Base-by-base conservation (phyloP, 2,888 invertebrate species). In the Heterodera filipjevi region DNA sequence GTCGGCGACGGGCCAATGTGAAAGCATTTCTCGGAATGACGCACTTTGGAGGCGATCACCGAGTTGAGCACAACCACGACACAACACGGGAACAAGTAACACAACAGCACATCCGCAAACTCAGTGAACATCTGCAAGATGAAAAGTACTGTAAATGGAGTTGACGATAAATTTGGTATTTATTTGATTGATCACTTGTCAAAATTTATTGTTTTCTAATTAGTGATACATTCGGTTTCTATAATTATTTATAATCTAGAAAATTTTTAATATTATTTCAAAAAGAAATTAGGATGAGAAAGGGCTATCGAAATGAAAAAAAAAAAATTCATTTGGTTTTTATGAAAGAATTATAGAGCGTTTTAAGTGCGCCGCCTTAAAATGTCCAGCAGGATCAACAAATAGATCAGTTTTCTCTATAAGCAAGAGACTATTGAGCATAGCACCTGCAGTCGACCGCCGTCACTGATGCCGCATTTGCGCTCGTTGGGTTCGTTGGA, bases 71-170 rank as follows among this genome's bases (percentile, higher is more conserved):
- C 79, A 59, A 88, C 87, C 68, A 88, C 87, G 10, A 85, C 82
- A 10, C 80, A 68, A 81, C 88, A 88, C 27, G 88, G 88, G n/a
- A 87, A 73, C 16, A 86, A 81, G 78, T 86, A 88, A 81, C 86
- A 87, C 19, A 88, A 83, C 39, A 88, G 53, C 14, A 87, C 85
- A 72, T 88, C 88, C 19, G 82, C 71, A 12, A 81, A 80, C 79
- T 88, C 87, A 22, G 84, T 84, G 22, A 85, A 76, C 30, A 87
- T 82, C 85, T 87, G 71, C 66, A 30, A 14, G 14, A 3, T 27
- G 27, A 71, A 71, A 71, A 12, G 33, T 6, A 35, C 16, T 68
- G 2, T 71, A 46, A 71, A 32, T 14, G 14, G 44, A 8, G n/a
- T n/a, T n/a, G n/a, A n/a, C 44, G 6, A 30, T 32, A 71, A 30